Conservation (phyloP, 1,140 invertebrate species). For the Zaprionus camerounensis region DNA sequence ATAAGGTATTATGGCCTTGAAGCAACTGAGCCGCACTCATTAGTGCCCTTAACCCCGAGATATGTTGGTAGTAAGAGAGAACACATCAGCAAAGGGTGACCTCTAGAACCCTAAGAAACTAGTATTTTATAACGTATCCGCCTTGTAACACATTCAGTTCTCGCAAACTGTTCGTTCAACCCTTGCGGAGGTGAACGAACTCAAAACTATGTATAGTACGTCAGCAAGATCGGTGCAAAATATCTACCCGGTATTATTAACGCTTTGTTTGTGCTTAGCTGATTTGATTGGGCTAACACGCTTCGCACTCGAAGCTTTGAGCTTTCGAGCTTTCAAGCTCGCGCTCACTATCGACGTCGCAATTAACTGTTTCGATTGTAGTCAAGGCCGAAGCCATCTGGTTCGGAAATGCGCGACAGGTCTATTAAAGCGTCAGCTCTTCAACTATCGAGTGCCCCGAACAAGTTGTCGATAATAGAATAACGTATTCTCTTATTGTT, state of each 20-base stretch:
- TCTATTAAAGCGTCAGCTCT: constrained; percentile 8
- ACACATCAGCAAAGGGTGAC: not conserved
- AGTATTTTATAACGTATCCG: not conserved
- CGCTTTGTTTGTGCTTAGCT: not conserved
- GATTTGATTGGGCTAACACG: not conserved
- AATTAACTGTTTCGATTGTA: constrained; percentile 25
- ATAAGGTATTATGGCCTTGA: not conserved
- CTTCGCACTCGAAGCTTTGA: not conserved
- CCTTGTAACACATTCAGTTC: not conserved
- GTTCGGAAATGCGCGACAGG: not conserved
- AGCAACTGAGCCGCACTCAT: not conserved
- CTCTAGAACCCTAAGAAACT: not conserved
- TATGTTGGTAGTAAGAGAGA: not conserved
- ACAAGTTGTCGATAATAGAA: constrained; percentile 10
- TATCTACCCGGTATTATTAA: not conserved
- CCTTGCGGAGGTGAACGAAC: not conserved
- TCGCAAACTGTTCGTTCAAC: not conserved
- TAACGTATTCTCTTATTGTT: not conserved
- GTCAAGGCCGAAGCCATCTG: constrained; percentile 38
- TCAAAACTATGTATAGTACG: not conserved
- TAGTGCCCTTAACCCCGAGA: too few species aligned
- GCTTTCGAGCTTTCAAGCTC: constrained; percentile 4
- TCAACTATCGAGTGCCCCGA: constrained; percentile 22
- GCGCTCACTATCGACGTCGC: constrained; percentile 5
- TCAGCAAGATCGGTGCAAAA: not conserved